Base-by-base conservation (phyloP, 2,888 invertebrate species). In the Rhyacophila evoluta region DNA sequence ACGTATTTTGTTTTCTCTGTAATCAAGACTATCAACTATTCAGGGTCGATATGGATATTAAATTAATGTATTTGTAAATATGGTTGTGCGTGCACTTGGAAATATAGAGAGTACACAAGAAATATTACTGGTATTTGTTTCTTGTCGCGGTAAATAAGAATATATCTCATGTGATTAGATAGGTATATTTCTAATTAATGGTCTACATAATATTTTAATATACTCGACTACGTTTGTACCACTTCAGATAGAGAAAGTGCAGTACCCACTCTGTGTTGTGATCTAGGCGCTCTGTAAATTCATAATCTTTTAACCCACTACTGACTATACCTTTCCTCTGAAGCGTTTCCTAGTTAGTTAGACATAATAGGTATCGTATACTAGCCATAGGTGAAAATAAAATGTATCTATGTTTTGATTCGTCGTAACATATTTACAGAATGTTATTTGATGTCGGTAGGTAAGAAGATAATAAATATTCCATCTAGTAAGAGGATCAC, bases 241-340 rank as follows among this genome's bases (percentile, higher is more conserved):
- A 37, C 74, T 25, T 38, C 28, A 15, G 11, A 55, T 68, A 75
- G 75, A 25, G 72, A 74, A 39, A 19, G 27, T 70, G 77, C 74
- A 55, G 77, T 80, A 81, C 77, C 78, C 90, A 90, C 90, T 90
- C 90, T 89, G 90, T 90, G 90, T 90, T 90, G 90, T 90, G 90
- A 90, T 89, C 89, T 89, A 89, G 87, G 88, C 86, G 87, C 88
- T 89, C 89, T 89, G 89, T 90, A 89, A 87, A 89, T 87, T 89
- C 55, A 55, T 55, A 88, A 41, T 75, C 69, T 70, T 74, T 67
- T 36, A 72, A 41, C 67, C 55, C 36, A 55, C 70, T 15, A 69
- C 67, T 76, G 69, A 79, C 75, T 79, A 76, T 76, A 73, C 76
- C 79, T 76, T 72, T 68, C 72, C 76, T 79, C 55, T 75, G 75